A percentile compares a stretch with the other conserved stretches of the same genome.
These are phyloP conservation scores for Gorsachius magnificus DNA, from an alignment of 2,797 vertebrate genomes.

Conservation along the genomic window DNA sequence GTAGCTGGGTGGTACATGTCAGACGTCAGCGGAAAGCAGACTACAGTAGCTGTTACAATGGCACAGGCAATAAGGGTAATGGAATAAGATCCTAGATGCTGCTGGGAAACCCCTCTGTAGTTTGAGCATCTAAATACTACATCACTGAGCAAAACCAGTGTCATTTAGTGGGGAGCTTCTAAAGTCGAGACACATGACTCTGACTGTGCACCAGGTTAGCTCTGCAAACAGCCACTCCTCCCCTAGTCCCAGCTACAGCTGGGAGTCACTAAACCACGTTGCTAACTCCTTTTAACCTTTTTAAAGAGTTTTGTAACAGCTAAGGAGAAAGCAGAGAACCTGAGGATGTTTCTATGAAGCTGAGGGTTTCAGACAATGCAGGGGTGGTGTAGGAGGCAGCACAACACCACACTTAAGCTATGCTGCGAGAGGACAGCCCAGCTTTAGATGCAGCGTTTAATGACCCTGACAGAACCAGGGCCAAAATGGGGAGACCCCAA, in stretches of 20 bases:
- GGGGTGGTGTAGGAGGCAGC: neutral
- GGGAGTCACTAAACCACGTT: neutral
- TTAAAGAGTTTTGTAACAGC: neutral
- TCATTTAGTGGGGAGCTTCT: neutral
- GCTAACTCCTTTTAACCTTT: neutral
- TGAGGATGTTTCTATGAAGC: neutral
- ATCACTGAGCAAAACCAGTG: neutral
- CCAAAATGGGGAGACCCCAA: neutral
- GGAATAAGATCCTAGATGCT: neutral
- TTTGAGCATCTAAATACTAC: neutral
- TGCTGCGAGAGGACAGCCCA: neutral
- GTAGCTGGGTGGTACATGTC: neutral
- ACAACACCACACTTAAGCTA: neutral
- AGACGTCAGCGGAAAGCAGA: conserved; percentile 22
- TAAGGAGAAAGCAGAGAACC: neutral
- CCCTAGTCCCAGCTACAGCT: neutral
- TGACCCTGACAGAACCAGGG: neutral
- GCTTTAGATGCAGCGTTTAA: neutral
- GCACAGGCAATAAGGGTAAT: neutral
- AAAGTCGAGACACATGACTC: neutral
- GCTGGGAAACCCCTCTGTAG: neutral
- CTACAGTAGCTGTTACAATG: neutral
- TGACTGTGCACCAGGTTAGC: neutral
- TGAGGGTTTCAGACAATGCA: neutral
- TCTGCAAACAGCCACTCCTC: neutral